These are phyloP conservation scores for Drosophila pruinosa DNA, from an alignment of 1,140 invertebrate species.

Conservation along the genomic window DNA sequence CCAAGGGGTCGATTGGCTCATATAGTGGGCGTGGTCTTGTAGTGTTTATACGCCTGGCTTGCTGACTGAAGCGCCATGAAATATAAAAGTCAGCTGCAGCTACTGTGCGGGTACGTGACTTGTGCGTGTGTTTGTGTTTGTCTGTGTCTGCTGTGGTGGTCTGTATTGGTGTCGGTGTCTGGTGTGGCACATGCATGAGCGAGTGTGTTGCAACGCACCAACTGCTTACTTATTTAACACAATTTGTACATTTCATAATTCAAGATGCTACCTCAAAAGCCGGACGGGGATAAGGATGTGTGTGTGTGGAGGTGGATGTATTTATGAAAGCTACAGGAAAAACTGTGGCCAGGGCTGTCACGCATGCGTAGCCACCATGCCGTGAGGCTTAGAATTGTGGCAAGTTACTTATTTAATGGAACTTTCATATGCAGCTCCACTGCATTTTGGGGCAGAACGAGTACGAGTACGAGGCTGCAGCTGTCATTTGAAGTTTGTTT, in stretches of 20 bases:
- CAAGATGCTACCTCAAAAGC: slow-evolving; percentile 18
- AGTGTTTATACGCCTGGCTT: slow-evolving; percentile 14
- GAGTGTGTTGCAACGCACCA: slow-evolving; percentile 54
- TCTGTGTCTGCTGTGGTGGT: background rate
- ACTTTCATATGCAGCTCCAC: slow-evolving; percentile 22
- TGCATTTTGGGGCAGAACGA: background rate
- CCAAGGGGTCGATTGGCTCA: background rate
- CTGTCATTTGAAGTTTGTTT: slow-evolving; percentile 9
- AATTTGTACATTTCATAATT: slow-evolving; percentile 76
- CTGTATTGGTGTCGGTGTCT: slow-evolving; percentile 7
- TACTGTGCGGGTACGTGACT: slow-evolving; percentile 51
- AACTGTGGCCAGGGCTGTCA: slow-evolving; percentile 13
- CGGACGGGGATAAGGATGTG: slow-evolving; percentile 3
- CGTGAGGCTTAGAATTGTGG: slow-evolving; percentile 8
- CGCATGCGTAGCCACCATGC: slow-evolving; percentile 61
- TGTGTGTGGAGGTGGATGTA: background rate
- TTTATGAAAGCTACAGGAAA: background rate
- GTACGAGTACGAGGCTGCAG: background rate
- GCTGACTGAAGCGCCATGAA: slow-evolving; percentile 38
- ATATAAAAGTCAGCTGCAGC: slow-evolving; percentile 53
- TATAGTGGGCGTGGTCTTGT: slow-evolving; percentile 8
- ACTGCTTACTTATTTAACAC: slow-evolving; percentile 75
- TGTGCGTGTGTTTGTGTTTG: slow-evolving; percentile 41
- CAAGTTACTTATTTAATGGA: slow-evolving; percentile 45
- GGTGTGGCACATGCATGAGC: slow-evolving; percentile 23